Conservation (phyloP, 2,797 vertebrate genomes). For the Sebastes matsubarae region DNA sequence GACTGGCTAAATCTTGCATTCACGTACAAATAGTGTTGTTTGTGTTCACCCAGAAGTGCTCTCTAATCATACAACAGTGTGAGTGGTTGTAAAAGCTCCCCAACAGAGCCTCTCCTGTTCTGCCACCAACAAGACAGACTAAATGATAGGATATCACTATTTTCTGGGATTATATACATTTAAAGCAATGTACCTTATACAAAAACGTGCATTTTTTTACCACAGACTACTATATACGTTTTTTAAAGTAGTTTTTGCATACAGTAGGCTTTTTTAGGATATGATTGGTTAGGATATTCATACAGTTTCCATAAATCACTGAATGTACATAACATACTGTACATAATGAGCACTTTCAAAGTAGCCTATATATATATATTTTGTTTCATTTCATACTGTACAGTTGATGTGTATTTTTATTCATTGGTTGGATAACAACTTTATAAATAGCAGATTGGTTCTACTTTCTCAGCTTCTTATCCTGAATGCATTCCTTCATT, state of each 20-base stretch:
- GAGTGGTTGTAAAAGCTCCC: slow-evolving; percentile 21
- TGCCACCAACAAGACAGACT: slow-evolving; percentile 15
- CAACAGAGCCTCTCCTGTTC: slow-evolving; percentile 6
- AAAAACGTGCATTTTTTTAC: not conserved
- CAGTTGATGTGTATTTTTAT: not conserved
- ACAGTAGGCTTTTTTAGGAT: not conserved
- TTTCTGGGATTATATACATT: slow-evolving; percentile 1
- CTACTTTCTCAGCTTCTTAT: not conserved
- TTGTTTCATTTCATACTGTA: not conserved
- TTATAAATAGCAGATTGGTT: not conserved
- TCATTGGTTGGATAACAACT: not conserved
- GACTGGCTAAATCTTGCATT: slow-evolving; percentile 63
- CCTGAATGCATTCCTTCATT: not conserved
- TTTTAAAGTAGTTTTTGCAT: not conserved
- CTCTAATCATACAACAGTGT: slow-evolving; percentile 52
- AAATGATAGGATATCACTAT: slow-evolving; percentile 40
- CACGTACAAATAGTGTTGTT: slow-evolving; percentile 55
- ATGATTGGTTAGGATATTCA: not conserved
- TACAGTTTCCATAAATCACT: not conserved
- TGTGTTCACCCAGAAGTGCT: slow-evolving; percentile 41
- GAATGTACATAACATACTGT: not conserved
- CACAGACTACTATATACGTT: not conserved
- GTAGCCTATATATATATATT: too few species aligned
- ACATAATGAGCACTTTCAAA: not conserved
- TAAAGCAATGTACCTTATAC: not conserved